Evolutionary conservation across 2,113 vertebrate species (phyloP).

Genomic region (Sciurus niger): DNA sequence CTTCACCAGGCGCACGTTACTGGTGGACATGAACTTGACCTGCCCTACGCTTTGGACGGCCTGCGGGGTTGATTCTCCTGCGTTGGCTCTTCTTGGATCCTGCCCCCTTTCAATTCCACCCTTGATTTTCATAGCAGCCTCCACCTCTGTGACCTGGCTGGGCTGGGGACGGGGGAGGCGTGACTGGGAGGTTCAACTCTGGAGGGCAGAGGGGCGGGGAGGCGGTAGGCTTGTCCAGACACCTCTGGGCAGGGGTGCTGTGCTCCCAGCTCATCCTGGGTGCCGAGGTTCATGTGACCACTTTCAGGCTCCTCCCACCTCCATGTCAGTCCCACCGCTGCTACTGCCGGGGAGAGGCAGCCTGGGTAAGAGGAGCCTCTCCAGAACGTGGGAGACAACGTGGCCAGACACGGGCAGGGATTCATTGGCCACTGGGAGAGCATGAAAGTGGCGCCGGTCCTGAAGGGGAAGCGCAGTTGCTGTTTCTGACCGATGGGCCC

Average conservation of each 20-base stretch:
- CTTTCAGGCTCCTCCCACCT: background rate
- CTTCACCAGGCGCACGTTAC: background rate
- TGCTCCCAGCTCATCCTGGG: background rate
- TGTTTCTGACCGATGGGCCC: background rate
- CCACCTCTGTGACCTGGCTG: fast-evolving
- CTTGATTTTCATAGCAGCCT: background rate
- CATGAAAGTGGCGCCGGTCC: background rate
- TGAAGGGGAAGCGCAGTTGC: background rate
- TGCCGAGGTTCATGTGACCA: background rate
- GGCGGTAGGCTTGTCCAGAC: background rate
- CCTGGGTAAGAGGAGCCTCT: background rate
- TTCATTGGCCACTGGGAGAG: background rate
- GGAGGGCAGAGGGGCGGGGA: background rate
- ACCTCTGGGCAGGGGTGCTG: background rate
- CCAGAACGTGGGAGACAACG: background rate
- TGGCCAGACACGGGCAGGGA: background rate
- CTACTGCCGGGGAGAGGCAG: background rate
- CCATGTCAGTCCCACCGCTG: background rate
- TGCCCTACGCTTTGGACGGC: background rate
- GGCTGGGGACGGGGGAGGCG: fast-evolving
- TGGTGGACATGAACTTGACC: background rate
- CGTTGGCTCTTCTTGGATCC: background rate
- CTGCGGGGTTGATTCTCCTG: background rate
- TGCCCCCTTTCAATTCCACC: background rate
- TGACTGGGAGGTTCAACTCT: background rate